Conservation (phyloP, 2,113 vertebrate species). For the Chaetodon auriga region DNA sequence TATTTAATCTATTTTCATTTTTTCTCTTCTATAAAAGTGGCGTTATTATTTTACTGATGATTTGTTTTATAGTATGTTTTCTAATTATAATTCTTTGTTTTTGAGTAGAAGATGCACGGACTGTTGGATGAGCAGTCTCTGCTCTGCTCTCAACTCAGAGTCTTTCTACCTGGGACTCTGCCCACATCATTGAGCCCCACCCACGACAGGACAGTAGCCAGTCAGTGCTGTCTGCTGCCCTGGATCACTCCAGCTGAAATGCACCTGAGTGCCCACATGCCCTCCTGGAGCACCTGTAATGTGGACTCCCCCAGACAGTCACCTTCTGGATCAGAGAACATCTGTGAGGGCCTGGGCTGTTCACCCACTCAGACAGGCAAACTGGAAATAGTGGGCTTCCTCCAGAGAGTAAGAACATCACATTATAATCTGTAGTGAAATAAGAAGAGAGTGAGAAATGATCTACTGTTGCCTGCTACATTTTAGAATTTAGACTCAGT, state of each 20-base stretch:
- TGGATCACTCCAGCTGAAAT: neutral
- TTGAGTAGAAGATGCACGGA: slow-evolving; percentile 85
- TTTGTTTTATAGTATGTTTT: neutral
- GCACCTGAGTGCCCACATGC: neutral
- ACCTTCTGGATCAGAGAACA: slow-evolving; percentile 16
- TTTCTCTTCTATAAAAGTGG: neutral
- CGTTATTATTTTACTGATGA: neutral
- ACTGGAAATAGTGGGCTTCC: slow-evolving; percentile 75
- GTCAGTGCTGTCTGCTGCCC: slow-evolving; percentile 74
- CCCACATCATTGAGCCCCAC: neutral
- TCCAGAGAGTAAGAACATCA: slow-evolving; percentile 72
- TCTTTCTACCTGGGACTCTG: slow-evolving; percentile 35
- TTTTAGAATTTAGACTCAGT: too few species aligned
- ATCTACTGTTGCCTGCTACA: too few species aligned
- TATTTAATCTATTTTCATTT: neutral
- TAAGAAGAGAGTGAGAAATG: too few species aligned
- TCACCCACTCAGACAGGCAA: slow-evolving; percentile 63
- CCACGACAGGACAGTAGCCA: slow-evolving; percentile 63
- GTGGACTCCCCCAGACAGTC: slow-evolving; percentile 1
- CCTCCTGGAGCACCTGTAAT: slow-evolving; percentile 22
- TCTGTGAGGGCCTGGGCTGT: slow-evolving; percentile 16
- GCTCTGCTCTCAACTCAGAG: slow-evolving; percentile 80
- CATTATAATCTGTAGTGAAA: too few species aligned
- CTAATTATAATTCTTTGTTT: slow-evolving; percentile 45
- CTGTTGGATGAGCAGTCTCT: slow-evolving; percentile 85